Evolutionary conservation across 1,140 invertebrate species (phyloP).

Genomic region (Chrysoperla carnea): DNA sequence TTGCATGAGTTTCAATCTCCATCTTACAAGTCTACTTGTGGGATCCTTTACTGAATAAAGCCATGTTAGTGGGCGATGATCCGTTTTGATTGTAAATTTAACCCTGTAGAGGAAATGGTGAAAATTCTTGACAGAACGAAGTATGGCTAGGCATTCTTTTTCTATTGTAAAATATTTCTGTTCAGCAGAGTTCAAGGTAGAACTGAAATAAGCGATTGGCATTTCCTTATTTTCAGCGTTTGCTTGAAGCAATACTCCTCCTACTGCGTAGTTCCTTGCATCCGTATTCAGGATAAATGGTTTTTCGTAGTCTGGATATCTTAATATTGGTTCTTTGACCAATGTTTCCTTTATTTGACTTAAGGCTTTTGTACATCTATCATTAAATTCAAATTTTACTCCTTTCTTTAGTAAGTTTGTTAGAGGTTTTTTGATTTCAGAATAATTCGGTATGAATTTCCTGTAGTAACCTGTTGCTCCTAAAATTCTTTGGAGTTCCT

Average conservation of each 20-base stretch:
- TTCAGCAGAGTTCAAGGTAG: conserved; percentile 13
- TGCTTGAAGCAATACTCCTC: conserved; percentile 6
- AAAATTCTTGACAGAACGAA: conserved; percentile 24
- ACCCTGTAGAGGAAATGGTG: conserved; percentile 21
- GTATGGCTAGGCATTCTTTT: conserved; percentile 25
- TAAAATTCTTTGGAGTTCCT: conserved; percentile 21
- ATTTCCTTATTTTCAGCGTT: conserved; percentile 1
- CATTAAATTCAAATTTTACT: conserved; percentile 11
- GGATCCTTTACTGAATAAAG: conserved; percentile 23
- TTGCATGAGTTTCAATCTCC: conserved; percentile 21
- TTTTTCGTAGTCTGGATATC: conserved; percentile 13
- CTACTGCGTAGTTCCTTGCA: conserved; percentile 5
- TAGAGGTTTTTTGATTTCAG: conserved; percentile 17
- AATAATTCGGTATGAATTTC: conserved; percentile 19
- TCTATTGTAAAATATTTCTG: conserved; percentile 25
- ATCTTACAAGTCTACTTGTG: conserved; percentile 22
- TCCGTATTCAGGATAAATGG: conserved; percentile 9
- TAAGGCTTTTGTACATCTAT: conserved; percentile 11
- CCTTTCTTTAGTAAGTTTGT: conserved; percentile 10
- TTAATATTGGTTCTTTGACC: conserved; percentile 1
- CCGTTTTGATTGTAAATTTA: conserved; percentile 25
- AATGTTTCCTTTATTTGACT: conserved; percentile 11
- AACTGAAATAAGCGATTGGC: conserved; percentile 5
- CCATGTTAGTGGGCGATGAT: conserved; percentile 26
- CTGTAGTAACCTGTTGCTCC: conserved; percentile 22